Conservation (phyloP, 1,140 invertebrate species). For the Ridgeia piscesae region DNA sequence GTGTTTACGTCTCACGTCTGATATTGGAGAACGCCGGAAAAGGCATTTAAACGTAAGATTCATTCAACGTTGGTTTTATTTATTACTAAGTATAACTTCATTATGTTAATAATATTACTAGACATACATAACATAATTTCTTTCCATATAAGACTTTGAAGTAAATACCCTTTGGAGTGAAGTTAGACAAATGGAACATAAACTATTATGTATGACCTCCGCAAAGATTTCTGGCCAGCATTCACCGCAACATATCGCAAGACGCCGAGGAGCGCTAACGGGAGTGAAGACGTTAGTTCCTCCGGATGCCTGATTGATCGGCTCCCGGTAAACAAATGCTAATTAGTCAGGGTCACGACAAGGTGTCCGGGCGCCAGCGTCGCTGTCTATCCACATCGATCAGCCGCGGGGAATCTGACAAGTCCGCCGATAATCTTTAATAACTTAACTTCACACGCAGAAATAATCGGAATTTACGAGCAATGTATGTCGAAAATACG, state of each 20-base stretch:
- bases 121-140: too few species aligned
- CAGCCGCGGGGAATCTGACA: not conserved
- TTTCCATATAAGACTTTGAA: too few species aligned
- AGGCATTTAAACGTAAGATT: too few species aligned
- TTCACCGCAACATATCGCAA: not conserved
- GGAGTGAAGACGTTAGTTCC: not conserved
- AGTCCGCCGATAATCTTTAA: not conserved
- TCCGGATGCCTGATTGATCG: not conserved
- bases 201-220: not conserved
- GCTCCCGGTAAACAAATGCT: not conserved
- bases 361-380: not conserved
- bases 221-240: not conserved
- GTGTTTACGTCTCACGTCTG: too few species aligned
- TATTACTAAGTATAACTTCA: too few species aligned
- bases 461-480: not conserved
- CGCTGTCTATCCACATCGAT: not conserved
- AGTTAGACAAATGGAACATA: too few species aligned
- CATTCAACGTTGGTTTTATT: too few species aligned
- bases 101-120: too few species aligned
- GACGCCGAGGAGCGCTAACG: not conserved
- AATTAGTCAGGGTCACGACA: not conserved
- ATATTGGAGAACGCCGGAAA: too few species aligned
- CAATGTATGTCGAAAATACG: not conserved
- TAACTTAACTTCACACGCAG: not conserved
- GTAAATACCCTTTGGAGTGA: too few species aligned